Conservation (phyloP, 2,888 invertebrate species). For the Caenorhabditis sp. region DNA sequence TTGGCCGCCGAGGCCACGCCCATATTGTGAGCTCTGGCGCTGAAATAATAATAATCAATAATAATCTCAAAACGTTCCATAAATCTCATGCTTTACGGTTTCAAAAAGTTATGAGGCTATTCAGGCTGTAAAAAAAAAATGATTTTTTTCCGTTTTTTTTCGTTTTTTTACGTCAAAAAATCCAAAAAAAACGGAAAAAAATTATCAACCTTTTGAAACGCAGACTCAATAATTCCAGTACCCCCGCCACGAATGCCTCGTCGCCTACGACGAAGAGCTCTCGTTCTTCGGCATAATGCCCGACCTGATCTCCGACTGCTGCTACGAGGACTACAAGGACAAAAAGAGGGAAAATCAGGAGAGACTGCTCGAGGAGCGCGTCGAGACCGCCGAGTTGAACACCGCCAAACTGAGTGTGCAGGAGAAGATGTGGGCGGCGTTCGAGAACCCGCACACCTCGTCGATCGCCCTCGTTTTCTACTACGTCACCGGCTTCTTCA, state of each 20-base stretch:
- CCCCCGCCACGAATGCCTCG: conserved; percentile 98
- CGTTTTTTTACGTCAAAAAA: too few species aligned
- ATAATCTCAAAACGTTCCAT: too few species aligned
- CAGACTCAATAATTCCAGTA: conserved; percentile 84
- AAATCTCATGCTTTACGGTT: too few species aligned
- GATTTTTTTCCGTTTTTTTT: neutral
- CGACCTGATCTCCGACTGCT: conserved; percentile 94
- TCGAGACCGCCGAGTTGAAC: conserved; percentile 73
- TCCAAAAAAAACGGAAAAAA: neutral
- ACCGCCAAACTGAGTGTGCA: conserved; percentile 67
- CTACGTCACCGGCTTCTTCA: conserved; percentile 96
- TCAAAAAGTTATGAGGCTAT: too few species aligned
- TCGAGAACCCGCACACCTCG: conserved; percentile 98
- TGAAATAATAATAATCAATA: too few species aligned
- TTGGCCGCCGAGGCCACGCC: too few species aligned
- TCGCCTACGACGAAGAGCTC: conserved; percentile 98
- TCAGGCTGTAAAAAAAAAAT: neutral
- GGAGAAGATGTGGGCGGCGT: conserved; percentile 94
- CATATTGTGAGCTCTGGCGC: too few species aligned
- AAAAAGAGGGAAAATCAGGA: conserved; percentile 98
- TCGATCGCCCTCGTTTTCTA: conserved; percentile 99
- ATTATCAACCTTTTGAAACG: neutral
- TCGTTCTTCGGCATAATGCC: conserved; percentile 98
- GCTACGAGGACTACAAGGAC: conserved; percentile 99
- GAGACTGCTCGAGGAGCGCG: conserved; percentile 91